Evolutionary conservation across 2,888 invertebrate genomes (phyloP), one percentile per base, ranked within the genome.

Genomic region (Anorthoa munda): DNA sequence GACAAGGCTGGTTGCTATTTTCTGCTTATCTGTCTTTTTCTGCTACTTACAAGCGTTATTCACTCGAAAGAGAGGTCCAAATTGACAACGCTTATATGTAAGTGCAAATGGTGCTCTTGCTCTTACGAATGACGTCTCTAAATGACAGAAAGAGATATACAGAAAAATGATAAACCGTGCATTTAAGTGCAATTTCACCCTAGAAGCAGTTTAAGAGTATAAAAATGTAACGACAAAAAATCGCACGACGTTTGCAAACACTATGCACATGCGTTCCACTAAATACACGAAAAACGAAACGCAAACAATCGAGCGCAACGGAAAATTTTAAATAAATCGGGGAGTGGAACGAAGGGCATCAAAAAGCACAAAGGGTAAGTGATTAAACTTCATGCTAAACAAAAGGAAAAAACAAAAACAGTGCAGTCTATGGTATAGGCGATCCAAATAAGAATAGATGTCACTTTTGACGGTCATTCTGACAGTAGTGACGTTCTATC

Each of bases 181-280:
- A 4, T 61, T 9, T 7, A 60, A 45, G 9, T 45, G 2, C 2
- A 11, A 45, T 21, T 60, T 9, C 23, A 21, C 2, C 12, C 4
- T 12, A 39, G 17, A 17, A 31, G 17, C 2, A 26, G n/a, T 63
- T n/a, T 5, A 13, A 39, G 31, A 21, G 21, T 39, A 17, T 15
- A 15, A 12, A n/a, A 17, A 2, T 59, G 12, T 7, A 26, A 12
- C 78, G 86, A 79, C 81, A 72, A 83, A 81, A 83, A 86, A 83
- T 72, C 72, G 67, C 39, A 75, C 60, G 72, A 67, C 75, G 53
- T 18, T 55, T 31, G 56, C 11, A 66, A 72, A 45, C 60, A 68
- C 70, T 72, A 75, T 83, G 69, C 81, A n/a, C 84, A 81, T 77
- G 85, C 87, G 87, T 86, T 84, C 79, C 81, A 87, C 73, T 75